A percentile compares a stretch with the other conserved stretches of the same genome.
Conservation (phyloP, 2,888 invertebrate genomes). For the Leptinotarsa tumamoca region DNA sequence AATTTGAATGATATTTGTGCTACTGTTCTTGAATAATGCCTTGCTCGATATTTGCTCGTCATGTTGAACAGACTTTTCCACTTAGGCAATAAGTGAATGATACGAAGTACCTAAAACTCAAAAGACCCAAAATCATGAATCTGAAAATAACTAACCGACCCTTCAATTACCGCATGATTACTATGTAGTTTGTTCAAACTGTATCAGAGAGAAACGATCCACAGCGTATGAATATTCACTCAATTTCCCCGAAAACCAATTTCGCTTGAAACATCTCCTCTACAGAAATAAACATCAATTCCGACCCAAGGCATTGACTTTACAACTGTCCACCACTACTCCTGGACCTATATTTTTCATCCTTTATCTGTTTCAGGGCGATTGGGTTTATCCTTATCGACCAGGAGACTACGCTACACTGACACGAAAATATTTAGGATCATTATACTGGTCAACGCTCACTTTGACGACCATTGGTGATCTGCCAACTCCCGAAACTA, state of each 20-base stretch:
- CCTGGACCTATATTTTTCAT: slow-evolving; percentile 20
- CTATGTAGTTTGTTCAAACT: too few relatives aligned
- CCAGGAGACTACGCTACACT: slow-evolving; percentile 90
- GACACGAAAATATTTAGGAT: slow-evolving; percentile 92
- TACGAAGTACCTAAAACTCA: too few relatives aligned
- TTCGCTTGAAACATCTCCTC: not conserved
- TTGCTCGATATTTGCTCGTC: too few relatives aligned
- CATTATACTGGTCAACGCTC: slow-evolving; percentile 95
- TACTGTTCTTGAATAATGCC: too few relatives aligned
- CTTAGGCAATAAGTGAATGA: too few relatives aligned
- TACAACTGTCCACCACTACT: not conserved
- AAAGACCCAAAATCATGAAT: too few relatives aligned
- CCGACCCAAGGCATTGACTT: not conserved
- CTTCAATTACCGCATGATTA: too few relatives aligned
- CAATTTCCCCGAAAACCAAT: not conserved
- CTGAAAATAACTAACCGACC: too few relatives aligned
- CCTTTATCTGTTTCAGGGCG: slow-evolving; percentile 71
- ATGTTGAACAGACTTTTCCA: too few relatives aligned
- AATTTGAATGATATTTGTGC: too few relatives aligned
- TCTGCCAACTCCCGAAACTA: slow-evolving; percentile 94
- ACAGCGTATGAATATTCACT: not conserved
- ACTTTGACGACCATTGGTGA: slow-evolving; percentile 97
- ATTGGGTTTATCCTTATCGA: slow-evolving; percentile 90
- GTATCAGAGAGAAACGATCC: not conserved
- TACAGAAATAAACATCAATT: slow-evolving; percentile 5